phyloP scores from a whole-genome alignment of 2,888 invertebrate genomes.

The Emmelina monodactyla region DNA sequence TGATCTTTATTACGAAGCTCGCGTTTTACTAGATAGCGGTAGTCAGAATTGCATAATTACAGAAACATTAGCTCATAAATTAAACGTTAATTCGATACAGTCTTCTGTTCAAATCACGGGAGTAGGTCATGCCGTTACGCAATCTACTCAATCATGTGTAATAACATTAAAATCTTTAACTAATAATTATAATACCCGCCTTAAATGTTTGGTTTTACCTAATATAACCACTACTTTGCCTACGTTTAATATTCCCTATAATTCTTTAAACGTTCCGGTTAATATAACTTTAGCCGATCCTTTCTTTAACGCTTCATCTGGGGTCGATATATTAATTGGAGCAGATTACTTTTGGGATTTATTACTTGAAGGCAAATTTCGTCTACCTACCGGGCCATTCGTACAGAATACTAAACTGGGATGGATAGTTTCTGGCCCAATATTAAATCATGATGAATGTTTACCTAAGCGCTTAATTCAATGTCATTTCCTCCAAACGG shows the following conservation, averaged over 20 bases:
- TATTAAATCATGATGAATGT: not conserved
- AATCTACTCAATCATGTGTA: conserved; percentile 4
- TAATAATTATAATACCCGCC: conserved; percentile 1
- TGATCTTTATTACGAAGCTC: not conserved
- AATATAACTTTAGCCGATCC: conserved; percentile 1
- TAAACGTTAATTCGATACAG: conserved; percentile 10
- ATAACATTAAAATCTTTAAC: conserved; percentile 3
- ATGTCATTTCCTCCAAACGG: not conserved
- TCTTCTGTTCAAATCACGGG: conserved; percentile 12
- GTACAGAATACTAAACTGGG: conserved; percentile 8
- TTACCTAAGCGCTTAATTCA: not conserved
- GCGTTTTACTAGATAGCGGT: conserved; percentile 7
- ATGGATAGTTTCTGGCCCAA: conserved; percentile 1
- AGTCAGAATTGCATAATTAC: conserved; percentile 11
- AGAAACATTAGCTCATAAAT: conserved; percentile 6
- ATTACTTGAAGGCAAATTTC: conserved; percentile 6
- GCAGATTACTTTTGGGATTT: conserved; percentile 14
- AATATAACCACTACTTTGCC: not conserved
- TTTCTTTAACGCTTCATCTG: not conserved
- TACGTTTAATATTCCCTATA: not conserved
- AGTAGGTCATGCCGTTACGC: conserved; percentile 9
- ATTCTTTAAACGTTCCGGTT: not conserved
- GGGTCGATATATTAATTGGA: not conserved
- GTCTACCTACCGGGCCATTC: conserved; percentile 7
- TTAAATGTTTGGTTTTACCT: conserved; percentile 3